Base-by-base conservation (phyloP, 2,113 vertebrate genomes). In the Sterrhoptilus dennistouni region DNA sequence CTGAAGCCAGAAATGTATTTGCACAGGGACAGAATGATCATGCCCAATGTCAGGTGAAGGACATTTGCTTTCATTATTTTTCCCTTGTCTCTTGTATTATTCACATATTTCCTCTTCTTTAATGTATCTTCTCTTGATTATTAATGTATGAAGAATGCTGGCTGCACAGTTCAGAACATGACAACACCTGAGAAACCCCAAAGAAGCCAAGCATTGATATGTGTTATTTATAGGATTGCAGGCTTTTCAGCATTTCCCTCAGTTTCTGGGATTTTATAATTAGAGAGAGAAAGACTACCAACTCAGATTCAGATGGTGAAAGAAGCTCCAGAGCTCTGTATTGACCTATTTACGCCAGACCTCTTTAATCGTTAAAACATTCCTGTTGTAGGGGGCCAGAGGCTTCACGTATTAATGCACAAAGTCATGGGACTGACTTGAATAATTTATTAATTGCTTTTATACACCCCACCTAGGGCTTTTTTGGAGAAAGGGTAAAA, bases 41-140 rank as follows among this genome's bases (percentile, higher is more conserved):
- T 81, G 90, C 65, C 83, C 91, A 96, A 92, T 92, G 83, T 96
- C 87, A 93, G 69, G 65, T 92, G 92, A 96, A 96, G 80, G 78
- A 83, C 95, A 79, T 79, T 50, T 83, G 27, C 87, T 93, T 95
- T 91, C 82, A 90, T 96, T 95, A 90, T 93, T 88, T 96, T 95
- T 87, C 95, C 60, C 93, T 92, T 95, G 86, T 89, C 94, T 94
- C 85, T 83, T 96, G 83, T 96, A 96, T 97, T 97, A 97, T 97
- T 97, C 93, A 96, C 94, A 28, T 81, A 90, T 96, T 97, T 95
- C 86, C 74, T 91, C 49, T 75, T 89, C 94, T 96, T 94, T 95
- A 97, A 95, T 91, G 83, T 95, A 57, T 94, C 54, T 89, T 78
- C 72, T 82, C 92, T 94, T 93, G 85, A 96, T 97, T 97, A 96